phyloP scores from a whole-genome alignment of 2,113 vertebrate species.

The Crypturellus undulatus region DNA sequence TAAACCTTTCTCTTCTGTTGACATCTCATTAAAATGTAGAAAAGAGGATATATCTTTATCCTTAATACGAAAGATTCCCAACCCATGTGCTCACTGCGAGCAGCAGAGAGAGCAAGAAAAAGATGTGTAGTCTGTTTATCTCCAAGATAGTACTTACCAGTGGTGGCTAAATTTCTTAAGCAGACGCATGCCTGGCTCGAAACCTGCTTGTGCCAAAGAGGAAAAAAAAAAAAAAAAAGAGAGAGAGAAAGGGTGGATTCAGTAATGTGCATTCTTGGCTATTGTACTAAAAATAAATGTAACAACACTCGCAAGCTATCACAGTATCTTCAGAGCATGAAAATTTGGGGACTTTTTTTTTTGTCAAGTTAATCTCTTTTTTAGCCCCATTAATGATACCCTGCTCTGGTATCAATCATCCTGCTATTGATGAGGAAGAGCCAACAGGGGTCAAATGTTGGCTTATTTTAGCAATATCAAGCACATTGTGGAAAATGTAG shows the following conservation, averaged over 20 bases:
- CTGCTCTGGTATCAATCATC: neutral
- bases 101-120: neutral
- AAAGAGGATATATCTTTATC: neutral
- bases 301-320: neutral
- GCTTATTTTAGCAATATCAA: neutral
- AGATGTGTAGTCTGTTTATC: neutral
- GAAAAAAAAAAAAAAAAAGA: neutral
- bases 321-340: neutral
- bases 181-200: constrained; percentile 84
- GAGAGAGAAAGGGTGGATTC: neutral
- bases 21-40: neutral
- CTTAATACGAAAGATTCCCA: neutral
- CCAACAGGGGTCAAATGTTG: neutral
- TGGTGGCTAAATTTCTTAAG: constrained; percentile 79
- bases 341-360: neutral
- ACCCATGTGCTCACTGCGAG: neutral
- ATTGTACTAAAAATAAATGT: neutral
- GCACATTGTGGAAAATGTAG: neutral
- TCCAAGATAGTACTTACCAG: constrained; percentile 73
- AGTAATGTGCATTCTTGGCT: neutral
- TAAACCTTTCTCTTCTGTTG: neutral
- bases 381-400: neutral
- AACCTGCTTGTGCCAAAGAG: constrained; percentile 73
- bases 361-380: neutral
- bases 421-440: neutral